These are phyloP conservation scores for Drosophila biarmipes DNA, from an alignment of 1,140 invertebrate species.

Conservation along the genomic window DNA sequence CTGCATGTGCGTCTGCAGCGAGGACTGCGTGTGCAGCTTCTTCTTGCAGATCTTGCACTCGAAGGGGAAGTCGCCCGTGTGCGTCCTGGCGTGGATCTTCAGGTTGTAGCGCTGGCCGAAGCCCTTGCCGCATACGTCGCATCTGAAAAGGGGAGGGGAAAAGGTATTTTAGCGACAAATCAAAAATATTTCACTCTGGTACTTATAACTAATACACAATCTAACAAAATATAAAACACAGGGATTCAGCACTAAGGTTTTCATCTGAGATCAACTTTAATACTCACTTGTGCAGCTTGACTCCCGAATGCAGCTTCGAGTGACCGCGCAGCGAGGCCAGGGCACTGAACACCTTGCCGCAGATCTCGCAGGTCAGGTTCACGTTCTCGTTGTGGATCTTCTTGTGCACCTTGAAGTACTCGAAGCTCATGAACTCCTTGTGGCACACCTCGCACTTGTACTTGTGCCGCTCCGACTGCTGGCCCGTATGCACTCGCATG, in stretches of 20 bases:
- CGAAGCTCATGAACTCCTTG: conserved; percentile 84
- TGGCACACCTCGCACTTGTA: conserved; percentile 84
- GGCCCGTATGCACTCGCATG: conserved; percentile 81
- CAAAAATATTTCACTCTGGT: too few relatives aligned
- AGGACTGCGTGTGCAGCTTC: conserved; percentile 82
- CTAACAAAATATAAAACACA: too few relatives aligned
- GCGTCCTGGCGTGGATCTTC: conserved; percentile 86
- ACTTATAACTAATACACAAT: too few relatives aligned
- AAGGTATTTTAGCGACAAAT: not conserved
- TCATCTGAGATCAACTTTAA: too few relatives aligned
- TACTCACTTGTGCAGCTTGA: conserved; percentile 83
- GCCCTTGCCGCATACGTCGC: conserved; percentile 85
- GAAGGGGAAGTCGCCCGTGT: conserved; percentile 90
- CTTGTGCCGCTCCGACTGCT: conserved; percentile 82
- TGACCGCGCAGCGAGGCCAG: conserved; percentile 79
- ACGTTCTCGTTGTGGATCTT: conserved; percentile 84
- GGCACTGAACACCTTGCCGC: conserved; percentile 83
- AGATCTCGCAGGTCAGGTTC: conserved; percentile 83
- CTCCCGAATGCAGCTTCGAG: conserved; percentile 80
- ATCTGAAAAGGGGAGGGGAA: conserved; percentile 45
- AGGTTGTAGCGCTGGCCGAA: conserved; percentile 86
- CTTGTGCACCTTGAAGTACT: conserved; percentile 84
- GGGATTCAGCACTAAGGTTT: too few relatives aligned
- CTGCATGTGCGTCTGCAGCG: conserved; percentile 83
- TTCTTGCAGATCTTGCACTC: conserved; percentile 88